These are phyloP conservation scores for Pogonocichla stellata DNA, from an alignment of 2,113 vertebrate genomes.

Conservation along the genomic window DNA sequence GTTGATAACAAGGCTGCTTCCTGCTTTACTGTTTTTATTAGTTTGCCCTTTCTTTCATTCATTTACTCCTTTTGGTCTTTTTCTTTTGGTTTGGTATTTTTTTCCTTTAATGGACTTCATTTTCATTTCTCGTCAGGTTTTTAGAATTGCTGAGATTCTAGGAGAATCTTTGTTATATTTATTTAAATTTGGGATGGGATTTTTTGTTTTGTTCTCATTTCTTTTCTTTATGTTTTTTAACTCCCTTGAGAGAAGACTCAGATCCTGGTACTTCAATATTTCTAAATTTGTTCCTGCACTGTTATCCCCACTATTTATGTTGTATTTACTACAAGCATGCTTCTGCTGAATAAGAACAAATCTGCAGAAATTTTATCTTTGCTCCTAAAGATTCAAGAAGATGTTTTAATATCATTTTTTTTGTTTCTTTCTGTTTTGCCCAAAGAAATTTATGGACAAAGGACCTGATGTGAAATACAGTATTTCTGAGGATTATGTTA, in stretches of 20 bases:
- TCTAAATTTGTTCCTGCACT: neutral
- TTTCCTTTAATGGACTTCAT: neutral
- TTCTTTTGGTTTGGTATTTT: neutral
- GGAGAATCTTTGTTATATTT: neutral
- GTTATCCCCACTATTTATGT: neutral
- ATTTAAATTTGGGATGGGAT: neutral
- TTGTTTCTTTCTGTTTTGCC: neutral
- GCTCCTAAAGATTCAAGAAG: neutral
- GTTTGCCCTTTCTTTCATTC: neutral
- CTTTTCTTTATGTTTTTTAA: neutral
- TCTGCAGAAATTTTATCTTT: neutral
- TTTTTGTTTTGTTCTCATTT: neutral
- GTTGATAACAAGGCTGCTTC: constrained; percentile 30
- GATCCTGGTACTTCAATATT: neutral
- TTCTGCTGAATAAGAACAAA: neutral
- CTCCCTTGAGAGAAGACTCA: neutral
- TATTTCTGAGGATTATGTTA: neutral
- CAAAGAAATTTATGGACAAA: neutral
- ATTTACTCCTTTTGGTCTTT: neutral
- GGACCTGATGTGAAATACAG: neutral
- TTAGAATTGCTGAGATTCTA: neutral
- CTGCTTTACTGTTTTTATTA: constrained; percentile 34
- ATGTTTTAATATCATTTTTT: neutral
- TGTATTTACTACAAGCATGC: neutral
- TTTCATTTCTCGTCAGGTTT: neutral